Evolutionary conservation across 2,797 vertebrate genomes (phyloP).

Genomic region (Taeniopygia guttata): DNA sequence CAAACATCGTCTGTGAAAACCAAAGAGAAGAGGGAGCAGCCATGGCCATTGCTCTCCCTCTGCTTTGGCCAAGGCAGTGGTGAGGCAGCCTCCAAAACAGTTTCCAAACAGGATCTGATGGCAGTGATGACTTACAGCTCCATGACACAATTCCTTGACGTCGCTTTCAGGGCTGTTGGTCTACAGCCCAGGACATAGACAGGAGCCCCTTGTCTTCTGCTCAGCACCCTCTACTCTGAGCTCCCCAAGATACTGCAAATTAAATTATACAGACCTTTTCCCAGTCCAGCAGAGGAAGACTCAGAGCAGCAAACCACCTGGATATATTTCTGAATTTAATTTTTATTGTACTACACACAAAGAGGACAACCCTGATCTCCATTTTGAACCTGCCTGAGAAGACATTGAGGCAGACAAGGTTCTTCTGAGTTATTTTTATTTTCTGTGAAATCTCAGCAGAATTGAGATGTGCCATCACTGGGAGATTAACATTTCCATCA

Average conservation of each 20-base stretch:
- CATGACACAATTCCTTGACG: neutral
- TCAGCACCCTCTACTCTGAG: neutral
- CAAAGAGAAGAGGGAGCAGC: neutral
- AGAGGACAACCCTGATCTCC: neutral
- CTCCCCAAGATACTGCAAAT: neutral
- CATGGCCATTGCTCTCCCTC: neutral
- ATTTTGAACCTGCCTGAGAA: neutral
- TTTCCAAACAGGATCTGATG: neutral
- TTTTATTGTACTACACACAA: neutral
- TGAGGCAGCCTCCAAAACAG: neutral
- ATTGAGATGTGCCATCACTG: neutral
- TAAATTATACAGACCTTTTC: neutral
- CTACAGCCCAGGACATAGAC: accelerated
- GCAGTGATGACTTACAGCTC: neutral
- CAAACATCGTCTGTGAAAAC: neutral
- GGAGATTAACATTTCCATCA: neutral
- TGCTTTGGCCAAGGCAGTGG: neutral
- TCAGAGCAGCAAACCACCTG: neutral
- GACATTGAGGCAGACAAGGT: neutral
- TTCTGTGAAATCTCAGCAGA: neutral
- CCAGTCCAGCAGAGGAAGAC: neutral
- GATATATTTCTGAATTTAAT: neutral
- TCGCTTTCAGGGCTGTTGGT: neutral
- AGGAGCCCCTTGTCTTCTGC: neutral
- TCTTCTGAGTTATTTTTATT: neutral